Conservation (phyloP, 2,797 vertebrate species). For the Cetoscarus ocellatus region DNA sequence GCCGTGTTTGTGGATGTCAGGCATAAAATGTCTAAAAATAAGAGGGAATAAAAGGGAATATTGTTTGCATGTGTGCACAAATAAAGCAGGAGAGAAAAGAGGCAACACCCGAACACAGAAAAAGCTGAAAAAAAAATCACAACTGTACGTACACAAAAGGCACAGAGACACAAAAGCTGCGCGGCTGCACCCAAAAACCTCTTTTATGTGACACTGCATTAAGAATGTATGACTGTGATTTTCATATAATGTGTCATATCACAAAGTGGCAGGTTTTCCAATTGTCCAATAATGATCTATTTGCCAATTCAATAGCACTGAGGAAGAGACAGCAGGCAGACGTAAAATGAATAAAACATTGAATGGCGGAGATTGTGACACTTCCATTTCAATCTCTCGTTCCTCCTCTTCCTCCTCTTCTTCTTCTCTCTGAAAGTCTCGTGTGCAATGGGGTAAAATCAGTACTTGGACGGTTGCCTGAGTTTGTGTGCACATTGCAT, state of each 20-base stretch:
- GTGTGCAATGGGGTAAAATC: conserved; percentile 79
- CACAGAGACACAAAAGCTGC: conserved; percentile 25
- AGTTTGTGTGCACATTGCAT: conserved; percentile 74
- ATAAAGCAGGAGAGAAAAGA: conserved; percentile 24
- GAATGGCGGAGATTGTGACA: conserved; percentile 69
- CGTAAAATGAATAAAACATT: conserved; percentile 85
- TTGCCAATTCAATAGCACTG: conserved; percentile 81
- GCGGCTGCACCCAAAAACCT: conserved; percentile 52
- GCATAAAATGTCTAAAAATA: conserved; percentile 8
- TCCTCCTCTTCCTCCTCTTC: conserved; percentile 14
- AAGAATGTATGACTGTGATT: conserved; percentile 84
- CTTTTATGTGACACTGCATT: conserved; percentile 78
- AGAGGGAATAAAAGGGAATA: conserved; percentile 8
- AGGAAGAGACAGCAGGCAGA: conserved; percentile 74
- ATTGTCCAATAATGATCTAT: conserved; percentile 87
- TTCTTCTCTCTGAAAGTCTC: conserved; percentile 55
- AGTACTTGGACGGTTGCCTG: conserved; percentile 78
- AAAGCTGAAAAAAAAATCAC: conserved; percentile 11
- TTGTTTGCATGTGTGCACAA: conserved; percentile 14
- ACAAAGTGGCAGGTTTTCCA: conserved; percentile 82
- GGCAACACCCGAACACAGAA: conserved; percentile 31
- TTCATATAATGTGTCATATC: conserved; percentile 85
- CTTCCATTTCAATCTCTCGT: conserved; percentile 70
- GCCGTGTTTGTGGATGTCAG: conserved; percentile 1
- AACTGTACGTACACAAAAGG: conserved; percentile 48